Base-by-base conservation (phyloP, 2,888 invertebrate genomes). In the Acanthoscelides obtectus region DNA sequence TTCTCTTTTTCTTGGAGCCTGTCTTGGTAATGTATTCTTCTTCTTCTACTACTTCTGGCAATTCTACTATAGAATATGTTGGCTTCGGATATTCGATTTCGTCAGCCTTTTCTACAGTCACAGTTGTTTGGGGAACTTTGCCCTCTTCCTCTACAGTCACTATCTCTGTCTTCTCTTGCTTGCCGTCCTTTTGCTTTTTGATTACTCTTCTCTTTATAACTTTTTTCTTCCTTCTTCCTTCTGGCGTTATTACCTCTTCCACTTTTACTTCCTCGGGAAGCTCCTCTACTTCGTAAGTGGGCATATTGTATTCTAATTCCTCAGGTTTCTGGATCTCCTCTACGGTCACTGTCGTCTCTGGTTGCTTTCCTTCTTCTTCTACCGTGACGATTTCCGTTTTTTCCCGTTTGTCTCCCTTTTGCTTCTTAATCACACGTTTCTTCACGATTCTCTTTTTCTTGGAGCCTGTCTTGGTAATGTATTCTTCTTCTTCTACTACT, bases 351-450 rank as follows among this genome's bases (percentile, higher is more conserved):
- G 79, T 76, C 3, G 80, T 81, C 73, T 78, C 76, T 20, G 80
- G 78, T 68, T 77, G 75, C 75, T 84, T 82, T 20, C 81, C 83
- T 67, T 84, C 83, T 75, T 84, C 82, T 76, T 84, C 80, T 19
- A 81, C 79, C 3, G 83, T 84, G 12, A 80, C 77, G 70, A 85
- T 78, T 80, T 85, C 81, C 17, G 84, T 79, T 22, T 80, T 78
- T 78, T 81, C 82, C 72, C 81, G 72, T 78, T 81, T 82, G 64
- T 73, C 75, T 22, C 78, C 81, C 69, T 76, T 77, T 69, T 83
- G 83, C 75, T 86, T 86, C 71, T 83, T 86, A 69, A 87, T 84
- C 0, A 84, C 78, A 25, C 86, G 81, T 68, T 84, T 86, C 66
- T 83, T 85, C 12, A 83, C 80, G 64, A 83, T 82, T 69, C 77